Evolutionary conservation across 2,888 invertebrate species (phyloP).

Genomic region (Synergus umbraculus): DNA sequence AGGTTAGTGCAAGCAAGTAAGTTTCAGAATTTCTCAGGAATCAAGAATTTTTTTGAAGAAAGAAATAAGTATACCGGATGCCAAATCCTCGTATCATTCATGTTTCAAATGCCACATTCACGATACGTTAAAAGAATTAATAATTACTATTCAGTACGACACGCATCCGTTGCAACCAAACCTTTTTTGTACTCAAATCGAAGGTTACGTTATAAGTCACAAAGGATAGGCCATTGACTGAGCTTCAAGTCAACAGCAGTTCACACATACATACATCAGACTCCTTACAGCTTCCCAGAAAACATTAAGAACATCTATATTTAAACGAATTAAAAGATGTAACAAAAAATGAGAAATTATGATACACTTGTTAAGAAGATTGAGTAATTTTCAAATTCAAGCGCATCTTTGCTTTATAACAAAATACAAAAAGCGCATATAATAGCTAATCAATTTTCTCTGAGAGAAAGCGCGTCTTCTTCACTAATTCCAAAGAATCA

Average conservation of each 20-base stretch:
- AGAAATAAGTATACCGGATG: conserved; percentile 12
- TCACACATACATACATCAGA: background rate
- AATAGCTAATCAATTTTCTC: background rate
- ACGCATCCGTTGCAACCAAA: conserved; percentile 57
- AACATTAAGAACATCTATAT: background rate
- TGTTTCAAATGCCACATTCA: background rate
- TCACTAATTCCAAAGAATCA: conserved; percentile 23
- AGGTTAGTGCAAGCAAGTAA: background rate
- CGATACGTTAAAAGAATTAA: conserved; percentile 2
- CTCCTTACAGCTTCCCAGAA: background rate
- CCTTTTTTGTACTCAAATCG: conserved; percentile 60
- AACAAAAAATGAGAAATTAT: background rate
- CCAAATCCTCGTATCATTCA: conserved; percentile 15
- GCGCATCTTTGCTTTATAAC: no score
- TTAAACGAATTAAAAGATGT: background rate
- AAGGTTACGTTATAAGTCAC: conserved; percentile 57
- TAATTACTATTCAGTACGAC: conserved; percentile 34
- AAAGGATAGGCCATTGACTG: conserved; percentile 68
- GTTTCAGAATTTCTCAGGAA: background rate
- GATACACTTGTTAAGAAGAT: background rate
- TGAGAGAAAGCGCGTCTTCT: conserved; percentile 34
- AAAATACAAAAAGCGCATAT: background rate
- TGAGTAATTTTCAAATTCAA: no score
- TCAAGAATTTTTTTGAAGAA: background rate
- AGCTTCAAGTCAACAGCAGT: conserved; percentile 28